Evolutionary conservation across 2,888 invertebrate genomes (phyloP).

Genomic region (Ecliptopera silaceata): DNA sequence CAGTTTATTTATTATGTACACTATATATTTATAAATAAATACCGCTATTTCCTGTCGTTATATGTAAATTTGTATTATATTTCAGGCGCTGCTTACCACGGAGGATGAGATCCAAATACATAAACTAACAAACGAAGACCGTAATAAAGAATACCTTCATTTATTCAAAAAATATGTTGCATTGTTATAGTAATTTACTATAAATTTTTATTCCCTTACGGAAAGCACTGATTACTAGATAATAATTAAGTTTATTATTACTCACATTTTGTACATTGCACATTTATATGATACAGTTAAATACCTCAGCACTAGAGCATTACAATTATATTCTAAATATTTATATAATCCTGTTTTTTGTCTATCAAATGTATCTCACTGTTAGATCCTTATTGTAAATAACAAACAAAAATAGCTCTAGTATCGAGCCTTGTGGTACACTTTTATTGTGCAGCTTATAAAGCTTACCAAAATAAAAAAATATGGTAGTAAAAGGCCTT

Average conservation of each 20-base stretch:
- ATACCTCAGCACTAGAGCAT: not conserved
- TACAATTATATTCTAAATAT: not conserved
- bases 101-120: conserved; percentile 60
- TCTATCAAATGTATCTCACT: too few species aligned
- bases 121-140: conserved; percentile 44
- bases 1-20: too few species aligned
- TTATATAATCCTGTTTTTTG: too few species aligned
- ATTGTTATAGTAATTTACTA: conserved; percentile 48
- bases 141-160: conserved; percentile 42
- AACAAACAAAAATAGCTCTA: too few species aligned
- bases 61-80: conserved; percentile 7
- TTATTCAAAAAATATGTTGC: conserved; percentile 63
- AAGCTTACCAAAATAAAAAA: too few species aligned
- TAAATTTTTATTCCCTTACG: not conserved
- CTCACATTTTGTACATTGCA: not conserved
- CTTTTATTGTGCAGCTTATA: too few species aligned
- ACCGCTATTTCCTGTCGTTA: too few species aligned
- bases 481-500: not conserved
- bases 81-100: conserved; percentile 58
- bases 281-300: not conserved
- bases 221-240: not conserved
- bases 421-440: too few species aligned
- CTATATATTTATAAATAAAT: too few species aligned
- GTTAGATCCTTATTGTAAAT: too few species aligned
- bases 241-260: not conserved